Evolutionary conservation across 2,797 vertebrate genomes (phyloP).

Genomic region (Nannoperca obscura): DNA sequence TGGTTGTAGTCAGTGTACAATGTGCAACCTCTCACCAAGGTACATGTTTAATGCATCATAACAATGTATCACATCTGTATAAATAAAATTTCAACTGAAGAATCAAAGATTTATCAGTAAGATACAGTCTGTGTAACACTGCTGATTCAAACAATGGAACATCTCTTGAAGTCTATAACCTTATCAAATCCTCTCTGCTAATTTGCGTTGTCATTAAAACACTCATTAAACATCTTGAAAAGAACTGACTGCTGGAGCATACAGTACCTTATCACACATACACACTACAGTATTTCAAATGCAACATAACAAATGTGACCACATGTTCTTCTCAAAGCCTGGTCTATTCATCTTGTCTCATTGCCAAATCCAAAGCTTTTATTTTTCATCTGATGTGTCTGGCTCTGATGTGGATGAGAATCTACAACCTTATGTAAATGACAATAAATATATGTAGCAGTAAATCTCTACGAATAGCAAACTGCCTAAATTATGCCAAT

Average conservation of each 20-base stretch:
- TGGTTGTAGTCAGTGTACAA: not conserved
- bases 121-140: not conserved
- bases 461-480: not conserved
- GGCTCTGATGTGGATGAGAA: conserved; percentile 5
- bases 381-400: not conserved
- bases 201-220: conserved; percentile 60
- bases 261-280: conserved; percentile 28
- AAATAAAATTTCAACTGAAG: not conserved
- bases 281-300: not conserved
- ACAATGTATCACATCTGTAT: not conserved
- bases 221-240: conserved; percentile 62
- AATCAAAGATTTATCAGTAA: not conserved
- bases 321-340: conserved; percentile 1
- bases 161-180: conserved; percentile 12
- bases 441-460: not conserved
- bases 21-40: not conserved
- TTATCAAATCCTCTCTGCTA: conserved; percentile 40
- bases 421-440: not conserved
- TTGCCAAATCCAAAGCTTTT: not conserved
- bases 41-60: not conserved
- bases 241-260: conserved; percentile 51
- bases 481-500: not conserved
- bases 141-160: conserved; percentile 10
- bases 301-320: conserved; percentile 38
- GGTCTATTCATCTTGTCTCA: conserved; percentile 18